Conservation (phyloP, 2,888 invertebrate species). For the Euclidia mi region DNA sequence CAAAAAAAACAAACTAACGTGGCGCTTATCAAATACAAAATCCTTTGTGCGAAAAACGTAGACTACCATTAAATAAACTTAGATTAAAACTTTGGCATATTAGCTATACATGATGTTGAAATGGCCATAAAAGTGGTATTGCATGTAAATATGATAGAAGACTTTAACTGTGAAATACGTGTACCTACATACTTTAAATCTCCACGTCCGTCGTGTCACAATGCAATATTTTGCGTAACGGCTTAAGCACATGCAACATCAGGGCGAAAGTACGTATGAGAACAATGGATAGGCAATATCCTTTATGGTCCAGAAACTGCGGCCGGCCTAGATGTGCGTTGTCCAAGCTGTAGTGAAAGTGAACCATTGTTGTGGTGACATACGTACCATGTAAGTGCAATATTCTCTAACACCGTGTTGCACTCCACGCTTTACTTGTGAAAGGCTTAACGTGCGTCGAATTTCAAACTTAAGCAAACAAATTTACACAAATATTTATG, state of each 20-base stretch:
- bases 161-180: conserved; percentile 3
- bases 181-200: conserved; percentile 9
- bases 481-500: background rate
- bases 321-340: conserved; percentile 81
- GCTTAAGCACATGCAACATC: conserved; percentile 51
- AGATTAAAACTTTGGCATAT: no score
- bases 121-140: no score
- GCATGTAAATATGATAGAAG: conserved; percentile 6
- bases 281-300: conserved; percentile 81
- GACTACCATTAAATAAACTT: no score
- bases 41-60: no score
- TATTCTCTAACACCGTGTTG: conserved; percentile 29
- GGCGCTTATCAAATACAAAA: no score
- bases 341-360: conserved; percentile 74
- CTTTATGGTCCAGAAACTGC: conserved; percentile 86
- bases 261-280: conserved; percentile 61
- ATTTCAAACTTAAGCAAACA: background rate
- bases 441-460: conserved; percentile 6
- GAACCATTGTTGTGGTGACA: conserved; percentile 69
- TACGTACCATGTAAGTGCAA: conserved; percentile 47
- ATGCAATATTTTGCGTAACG: conserved; percentile 36
- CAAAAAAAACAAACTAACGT: no score
- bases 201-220: conserved; percentile 22
- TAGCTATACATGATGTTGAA: no score
- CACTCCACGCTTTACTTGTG: conserved; percentile 8